These are phyloP conservation scores for Drosophila teissieri DNA, from an alignment of 1,140 invertebrate genomes.

Conservation along the genomic window DNA sequence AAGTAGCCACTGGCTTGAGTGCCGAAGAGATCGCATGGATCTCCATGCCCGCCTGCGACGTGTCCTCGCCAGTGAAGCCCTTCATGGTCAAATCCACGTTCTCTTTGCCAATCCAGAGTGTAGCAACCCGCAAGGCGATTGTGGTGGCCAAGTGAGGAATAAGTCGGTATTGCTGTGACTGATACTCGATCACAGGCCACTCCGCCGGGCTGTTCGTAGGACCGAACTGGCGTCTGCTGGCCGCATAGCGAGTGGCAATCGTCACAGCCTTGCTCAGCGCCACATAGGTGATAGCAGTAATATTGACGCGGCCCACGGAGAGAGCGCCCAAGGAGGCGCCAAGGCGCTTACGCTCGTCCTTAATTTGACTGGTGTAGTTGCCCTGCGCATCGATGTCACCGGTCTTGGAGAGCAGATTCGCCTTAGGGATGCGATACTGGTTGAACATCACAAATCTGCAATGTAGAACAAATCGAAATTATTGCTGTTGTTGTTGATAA, in stretches of 20 bases:
- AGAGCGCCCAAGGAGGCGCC: constrained; percentile 93
- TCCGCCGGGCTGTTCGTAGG: constrained; percentile 86
- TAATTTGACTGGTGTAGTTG: constrained; percentile 90
- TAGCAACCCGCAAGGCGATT: constrained; percentile 89
- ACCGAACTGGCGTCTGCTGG: constrained; percentile 92
- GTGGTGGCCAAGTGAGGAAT: constrained; percentile 92
- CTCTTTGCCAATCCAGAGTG: constrained; percentile 86
- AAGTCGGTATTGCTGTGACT: constrained; percentile 93
- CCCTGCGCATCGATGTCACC: constrained; percentile 94
- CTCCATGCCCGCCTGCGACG: constrained; percentile 85
- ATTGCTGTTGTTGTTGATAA: background rate
- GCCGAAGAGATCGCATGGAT: constrained; percentile 91
- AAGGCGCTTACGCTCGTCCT: constrained; percentile 91
- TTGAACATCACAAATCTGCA: constrained; percentile 92
- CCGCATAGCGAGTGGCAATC: constrained; percentile 93
- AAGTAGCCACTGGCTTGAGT: constrained; percentile 91
- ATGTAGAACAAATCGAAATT: background rate
- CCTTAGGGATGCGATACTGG: constrained; percentile 92
- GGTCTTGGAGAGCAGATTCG: constrained; percentile 92
- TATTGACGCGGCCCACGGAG: constrained; percentile 91
- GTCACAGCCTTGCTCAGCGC: constrained; percentile 87
- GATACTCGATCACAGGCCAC: constrained; percentile 93
- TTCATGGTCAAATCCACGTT: constrained; percentile 86
- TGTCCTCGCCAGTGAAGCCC: constrained; percentile 84
- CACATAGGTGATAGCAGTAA: constrained; percentile 82